Conservation (phyloP, 1,140 invertebrate genomes). For the Drosophila jambulina region DNA sequence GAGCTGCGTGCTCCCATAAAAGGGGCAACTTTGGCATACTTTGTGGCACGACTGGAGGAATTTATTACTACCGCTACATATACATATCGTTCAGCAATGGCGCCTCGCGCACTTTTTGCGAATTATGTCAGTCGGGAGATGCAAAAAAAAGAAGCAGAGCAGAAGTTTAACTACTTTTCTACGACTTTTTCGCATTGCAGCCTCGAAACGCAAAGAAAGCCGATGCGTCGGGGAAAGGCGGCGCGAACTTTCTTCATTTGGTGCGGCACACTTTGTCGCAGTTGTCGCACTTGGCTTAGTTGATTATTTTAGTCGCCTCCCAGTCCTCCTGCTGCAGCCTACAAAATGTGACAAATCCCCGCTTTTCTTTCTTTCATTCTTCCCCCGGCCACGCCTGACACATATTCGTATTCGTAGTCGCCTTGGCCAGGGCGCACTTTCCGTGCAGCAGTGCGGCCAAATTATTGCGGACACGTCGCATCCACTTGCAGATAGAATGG, state of each 20-base stretch:
- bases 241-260: slow-evolving; percentile 73
- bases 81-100: slow-evolving; percentile 66
- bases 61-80: slow-evolving; percentile 68
- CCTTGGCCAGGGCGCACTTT: slow-evolving; percentile 44
- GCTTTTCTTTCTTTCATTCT: slow-evolving; percentile 20
- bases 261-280: slow-evolving; percentile 71
- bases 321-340: slow-evolving; percentile 52
- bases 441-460: slow-evolving; percentile 56
- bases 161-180: slow-evolving; percentile 79
- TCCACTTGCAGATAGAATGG: slow-evolving; percentile 27
- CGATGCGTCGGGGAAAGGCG: background rate
- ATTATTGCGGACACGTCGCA: slow-evolving; percentile 74
- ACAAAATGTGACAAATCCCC: slow-evolving; percentile 74
- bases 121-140: slow-evolving; percentile 70
- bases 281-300: slow-evolving; percentile 67
- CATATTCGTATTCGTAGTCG: slow-evolving; percentile 37
- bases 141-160: slow-evolving; percentile 51
- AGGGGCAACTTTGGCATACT: slow-evolving; percentile 54
- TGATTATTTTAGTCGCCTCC: slow-evolving; percentile 63
- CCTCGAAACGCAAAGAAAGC: slow-evolving; percentile 9
- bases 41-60: slow-evolving; percentile 50
- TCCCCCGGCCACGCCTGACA: slow-evolving; percentile 55
- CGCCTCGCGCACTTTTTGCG: slow-evolving; percentile 33
- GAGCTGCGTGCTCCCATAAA: slow-evolving; percentile 1
- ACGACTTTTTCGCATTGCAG: slow-evolving; percentile 63